A percentile compares a stretch with the other conserved stretches of the same genome.
Evolutionary conservation across 2,797 vertebrate genomes (phyloP).

Genomic region (Avahi laniger): DNA sequence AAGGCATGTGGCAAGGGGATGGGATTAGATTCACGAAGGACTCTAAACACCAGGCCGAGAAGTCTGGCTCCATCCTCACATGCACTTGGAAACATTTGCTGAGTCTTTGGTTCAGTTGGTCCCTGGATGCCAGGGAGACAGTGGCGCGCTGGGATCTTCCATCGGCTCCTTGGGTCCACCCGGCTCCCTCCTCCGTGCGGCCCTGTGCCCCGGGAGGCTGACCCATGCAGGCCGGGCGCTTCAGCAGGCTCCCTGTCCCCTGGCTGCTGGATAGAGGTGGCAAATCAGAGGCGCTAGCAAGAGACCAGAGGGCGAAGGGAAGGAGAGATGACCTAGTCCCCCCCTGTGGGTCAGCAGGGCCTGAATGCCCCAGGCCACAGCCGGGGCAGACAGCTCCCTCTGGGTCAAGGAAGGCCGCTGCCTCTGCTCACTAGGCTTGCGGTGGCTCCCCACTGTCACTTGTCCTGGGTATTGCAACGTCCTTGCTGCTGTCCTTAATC

Average conservation of each 20-base stretch:
- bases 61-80: fast-evolving
- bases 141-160: neutral
- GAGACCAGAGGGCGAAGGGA: neutral
- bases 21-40: neutral
- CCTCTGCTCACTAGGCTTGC: neutral
- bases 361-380: neutral
- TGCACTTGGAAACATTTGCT: neutral
- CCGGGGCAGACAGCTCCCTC: neutral
- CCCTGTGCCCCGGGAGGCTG: neutral
- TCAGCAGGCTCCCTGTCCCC: neutral
- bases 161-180: neutral
- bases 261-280: neutral
- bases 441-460: neutral
- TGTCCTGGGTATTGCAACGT: neutral
- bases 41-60: neutral
- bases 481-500: neutral
- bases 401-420: neutral
- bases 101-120: neutral
- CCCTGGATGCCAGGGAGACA: neutral
- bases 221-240: fast-evolving
- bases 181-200: fast-evolving
- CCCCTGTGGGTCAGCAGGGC: neutral
- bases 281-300: neutral
- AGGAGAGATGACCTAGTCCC: neutral
- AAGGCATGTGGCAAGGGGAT: neutral